Evolutionary conservation across 2,888 invertebrate genomes (phyloP).

Genomic region (Coremacera marginata): DNA sequence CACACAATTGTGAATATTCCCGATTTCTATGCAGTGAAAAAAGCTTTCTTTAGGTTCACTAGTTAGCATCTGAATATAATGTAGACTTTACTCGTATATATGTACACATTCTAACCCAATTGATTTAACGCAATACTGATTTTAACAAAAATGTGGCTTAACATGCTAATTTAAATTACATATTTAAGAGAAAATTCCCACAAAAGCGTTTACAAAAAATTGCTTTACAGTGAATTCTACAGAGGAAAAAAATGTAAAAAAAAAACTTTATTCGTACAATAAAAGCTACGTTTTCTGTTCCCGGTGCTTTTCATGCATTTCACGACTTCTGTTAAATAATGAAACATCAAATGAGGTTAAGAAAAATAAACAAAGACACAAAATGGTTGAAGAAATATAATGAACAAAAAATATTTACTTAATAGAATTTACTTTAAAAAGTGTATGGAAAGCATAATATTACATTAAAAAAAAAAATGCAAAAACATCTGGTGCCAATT

Average conservation of each 20-base stretch:
- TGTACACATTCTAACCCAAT: too few relatives aligned
- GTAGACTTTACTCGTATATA: too few relatives aligned
- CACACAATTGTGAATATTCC: too few relatives aligned
- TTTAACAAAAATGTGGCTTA: not conserved
- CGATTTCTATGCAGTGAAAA: too few relatives aligned
- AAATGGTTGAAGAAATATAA: not conserved
- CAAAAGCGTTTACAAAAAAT: slow-evolving; percentile 24
- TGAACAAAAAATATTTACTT: not conserved
- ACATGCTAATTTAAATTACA: not conserved
- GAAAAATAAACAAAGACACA: not conserved
- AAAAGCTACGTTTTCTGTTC: slow-evolving; percentile 50
- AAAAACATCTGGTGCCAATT: slow-evolving; percentile 26
- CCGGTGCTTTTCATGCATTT: slow-evolving; percentile 63
- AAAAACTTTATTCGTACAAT: slow-evolving; percentile 9
- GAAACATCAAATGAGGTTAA: slow-evolving; percentile 19
- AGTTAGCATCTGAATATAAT: too few relatives aligned
- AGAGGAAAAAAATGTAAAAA: not conserved
- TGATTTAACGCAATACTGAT: not conserved
- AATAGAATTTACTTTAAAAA: not conserved
- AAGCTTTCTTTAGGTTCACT: too few relatives aligned
- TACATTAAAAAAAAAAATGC: slow-evolving; percentile 16
- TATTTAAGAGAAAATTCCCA: not conserved
- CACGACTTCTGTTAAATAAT: slow-evolving; percentile 17
- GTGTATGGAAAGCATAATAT: not conserved
- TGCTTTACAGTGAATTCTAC: slow-evolving; percentile 23